Evolutionary conservation across 2,888 invertebrate species (phyloP).

Genomic region (Cephalotes varians): DNA sequence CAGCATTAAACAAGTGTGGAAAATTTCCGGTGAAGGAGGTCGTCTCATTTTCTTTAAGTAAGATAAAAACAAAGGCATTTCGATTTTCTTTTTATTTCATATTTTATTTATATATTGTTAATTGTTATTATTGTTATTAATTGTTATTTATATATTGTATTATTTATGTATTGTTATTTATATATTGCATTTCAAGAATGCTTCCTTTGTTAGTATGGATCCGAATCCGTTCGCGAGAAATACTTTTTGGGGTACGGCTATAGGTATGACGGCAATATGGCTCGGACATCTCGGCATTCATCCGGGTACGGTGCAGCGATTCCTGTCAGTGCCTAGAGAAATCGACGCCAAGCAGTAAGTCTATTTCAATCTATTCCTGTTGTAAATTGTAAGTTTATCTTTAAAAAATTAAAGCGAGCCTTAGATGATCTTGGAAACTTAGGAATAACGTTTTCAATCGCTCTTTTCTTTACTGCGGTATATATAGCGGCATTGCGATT

Average conservation of each 20-base stretch:
- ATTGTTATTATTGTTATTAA: background rate
- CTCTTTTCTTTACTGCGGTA: background rate
- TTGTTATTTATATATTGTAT: background rate
- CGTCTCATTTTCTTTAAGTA: slow-evolving; percentile 89
- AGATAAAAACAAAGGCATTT: slow-evolving; percentile 14
- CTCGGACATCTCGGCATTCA: slow-evolving; percentile 87
- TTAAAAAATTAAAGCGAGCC: background rate
- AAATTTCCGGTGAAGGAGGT: slow-evolving; percentile 87
- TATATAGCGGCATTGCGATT: slow-evolving; percentile 82
- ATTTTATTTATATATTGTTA: background rate
- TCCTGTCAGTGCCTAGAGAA: slow-evolving; percentile 88
- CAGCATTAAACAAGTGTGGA: slow-evolving; percentile 88
- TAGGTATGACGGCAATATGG: slow-evolving; percentile 88
- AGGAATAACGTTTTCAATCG: background rate
- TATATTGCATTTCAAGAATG: background rate
- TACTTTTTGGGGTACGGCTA: slow-evolving; percentile 88
- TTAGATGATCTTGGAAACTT: background rate
- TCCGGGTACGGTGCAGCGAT: slow-evolving; percentile 88
- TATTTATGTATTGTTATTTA: background rate
- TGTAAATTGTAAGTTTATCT: background rate
- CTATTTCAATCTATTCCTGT: background rate
- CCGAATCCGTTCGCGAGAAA: slow-evolving; percentile 88
- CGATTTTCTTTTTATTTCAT: background rate
- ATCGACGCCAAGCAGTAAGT: slow-evolving; percentile 86
- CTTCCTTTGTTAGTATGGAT: slow-evolving; percentile 87